phyloP scores from a whole-genome alignment of 2,797 vertebrate species.

The Ctenopoma multispine region DNA sequence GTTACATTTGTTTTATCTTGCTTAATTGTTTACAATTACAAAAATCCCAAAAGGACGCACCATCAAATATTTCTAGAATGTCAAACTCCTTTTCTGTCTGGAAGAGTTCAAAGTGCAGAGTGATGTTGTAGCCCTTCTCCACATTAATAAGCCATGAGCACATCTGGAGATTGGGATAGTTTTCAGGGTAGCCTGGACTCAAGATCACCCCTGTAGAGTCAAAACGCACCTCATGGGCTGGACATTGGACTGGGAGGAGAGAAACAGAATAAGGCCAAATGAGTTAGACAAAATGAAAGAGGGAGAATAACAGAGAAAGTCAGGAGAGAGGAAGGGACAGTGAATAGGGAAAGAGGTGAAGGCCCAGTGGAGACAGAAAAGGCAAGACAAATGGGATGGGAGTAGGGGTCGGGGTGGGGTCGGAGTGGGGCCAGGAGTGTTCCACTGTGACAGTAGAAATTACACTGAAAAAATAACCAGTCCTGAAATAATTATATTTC shows the following conservation, averaged over 20 bases:
- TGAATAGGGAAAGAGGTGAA: background rate
- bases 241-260: constrained; percentile 89
- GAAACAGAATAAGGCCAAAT: constrained; percentile 4
- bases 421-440: constrained; percentile 8
- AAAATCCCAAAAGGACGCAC: constrained; percentile 75
- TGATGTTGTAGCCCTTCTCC: constrained; percentile 98
- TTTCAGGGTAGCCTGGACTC: constrained; percentile 95
- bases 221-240: constrained; percentile 95
- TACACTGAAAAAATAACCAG: constrained; percentile 57
- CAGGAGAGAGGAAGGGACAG: background rate
- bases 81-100: constrained; percentile 99
- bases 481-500: constrained; percentile 66
- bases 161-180: constrained; percentile 97
- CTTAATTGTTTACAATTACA: background rate
- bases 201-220: constrained; percentile 97
- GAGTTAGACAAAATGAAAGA: background rate
- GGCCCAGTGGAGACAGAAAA: background rate
- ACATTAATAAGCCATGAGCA: constrained; percentile 97
- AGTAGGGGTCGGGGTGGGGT: too few relatives aligned
- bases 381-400: background rate
- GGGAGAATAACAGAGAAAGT: background rate
- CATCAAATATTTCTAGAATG: constrained; percentile 98
- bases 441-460: constrained; percentile 56
- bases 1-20: background rate
- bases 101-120: constrained; percentile 95